Conservation (phyloP, 2,797 vertebrate species). For the Sebastes melanostomus region DNA sequence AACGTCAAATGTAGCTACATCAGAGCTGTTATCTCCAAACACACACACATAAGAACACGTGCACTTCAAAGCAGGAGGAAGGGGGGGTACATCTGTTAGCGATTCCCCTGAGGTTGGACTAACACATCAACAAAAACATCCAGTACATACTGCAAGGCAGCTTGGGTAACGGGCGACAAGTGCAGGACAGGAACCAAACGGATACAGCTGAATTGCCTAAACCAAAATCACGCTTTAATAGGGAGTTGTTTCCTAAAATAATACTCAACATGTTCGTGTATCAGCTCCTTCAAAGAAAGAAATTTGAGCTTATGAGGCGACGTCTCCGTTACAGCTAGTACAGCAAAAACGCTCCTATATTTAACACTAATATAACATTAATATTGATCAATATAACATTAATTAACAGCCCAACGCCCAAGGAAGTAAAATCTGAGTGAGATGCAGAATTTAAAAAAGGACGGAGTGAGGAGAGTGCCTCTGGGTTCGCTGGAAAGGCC, state of each 20-base stretch:
- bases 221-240: background rate
- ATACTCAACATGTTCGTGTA: background rate
- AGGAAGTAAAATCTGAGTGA: background rate
- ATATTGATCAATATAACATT: constrained; percentile 10
- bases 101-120: constrained; percentile 34
- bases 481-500: background rate
- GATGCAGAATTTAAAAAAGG: constrained; percentile 3
- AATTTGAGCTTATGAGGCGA: background rate
- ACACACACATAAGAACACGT: background rate
- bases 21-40: constrained; percentile 14
- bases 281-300: background rate
- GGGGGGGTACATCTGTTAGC: constrained; percentile 53
- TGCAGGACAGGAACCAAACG: background rate
- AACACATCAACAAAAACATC: constrained; percentile 47
- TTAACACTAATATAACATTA: background rate
- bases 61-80: constrained; percentile 28
- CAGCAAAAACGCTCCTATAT: background rate
- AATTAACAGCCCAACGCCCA: background rate
- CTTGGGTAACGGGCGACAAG: constrained; percentile 23
- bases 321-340: background rate
- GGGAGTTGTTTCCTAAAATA: background rate
- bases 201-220: background rate
- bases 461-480: background rate
- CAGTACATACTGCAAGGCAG: constrained; percentile 30
- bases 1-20: constrained; percentile 6